Base-by-base conservation (phyloP, 2,888 invertebrate genomes). In the Bellardia bayeri region DNA sequence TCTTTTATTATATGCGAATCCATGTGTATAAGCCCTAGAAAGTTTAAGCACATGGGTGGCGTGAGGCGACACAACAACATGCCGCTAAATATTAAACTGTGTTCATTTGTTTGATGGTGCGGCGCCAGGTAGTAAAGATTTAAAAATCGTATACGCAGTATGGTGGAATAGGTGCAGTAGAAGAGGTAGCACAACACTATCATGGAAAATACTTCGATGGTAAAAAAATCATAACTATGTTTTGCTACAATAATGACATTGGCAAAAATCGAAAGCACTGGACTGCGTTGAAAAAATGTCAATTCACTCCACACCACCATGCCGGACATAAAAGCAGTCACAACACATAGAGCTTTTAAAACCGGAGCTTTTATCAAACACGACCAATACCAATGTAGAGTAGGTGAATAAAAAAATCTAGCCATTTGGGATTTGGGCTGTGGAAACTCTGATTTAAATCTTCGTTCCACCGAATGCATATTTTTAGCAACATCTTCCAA, bases 281-380 rank as follows among this genome's bases (percentile, higher is more conserved):
- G 99, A 37, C 95, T 94, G 91, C 97, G 96, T 92, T 97, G 97
- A 94, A 99, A 99, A 94, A 99, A 99, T 1, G 99, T 98, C 91
- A 99, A 96, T 94, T 99, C 99, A 0, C 99, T 99, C 99, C 99
- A 99, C n/a, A 99, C 98, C 49, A 99, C 98, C 92, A 97, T 96
- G 37, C 97, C 94, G 0, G 99, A 99, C 93, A 99, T 95, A 58
- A 96, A 93, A 2, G 96, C 96, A 0, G 97, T 96, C 13, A 96
- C 90, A 40, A 97, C 94, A 2, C 98, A 96, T 89, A 97, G 93
- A 0, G 95, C 92, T 92, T 97, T 97, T 90, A 97, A 95, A 86
- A 97, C 95, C 91, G 97, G 97, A 71, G 96, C 96, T 90, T 96
- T 96, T 30, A 98, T 89, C 82, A 97, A 92, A 93, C 99, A 99